phyloP scores from a whole-genome alignment of 2,113 vertebrate genomes.

The Regulus satrapa region DNA sequence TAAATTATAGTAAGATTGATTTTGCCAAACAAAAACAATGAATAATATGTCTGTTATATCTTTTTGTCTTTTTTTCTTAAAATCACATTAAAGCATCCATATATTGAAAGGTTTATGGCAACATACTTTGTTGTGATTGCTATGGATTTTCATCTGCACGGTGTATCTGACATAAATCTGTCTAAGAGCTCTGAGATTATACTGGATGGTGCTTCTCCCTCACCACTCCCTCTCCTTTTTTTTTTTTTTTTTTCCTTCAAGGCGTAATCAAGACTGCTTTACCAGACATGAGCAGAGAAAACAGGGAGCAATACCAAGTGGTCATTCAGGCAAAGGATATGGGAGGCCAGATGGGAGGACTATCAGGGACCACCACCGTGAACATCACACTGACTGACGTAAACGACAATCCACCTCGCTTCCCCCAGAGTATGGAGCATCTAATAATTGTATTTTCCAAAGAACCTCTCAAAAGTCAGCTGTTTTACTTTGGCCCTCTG shows the following conservation, averaged over 20 bases:
- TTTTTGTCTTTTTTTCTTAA: neutral
- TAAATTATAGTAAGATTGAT: neutral
- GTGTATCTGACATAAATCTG: neutral
- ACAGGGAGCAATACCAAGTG: slow-evolving; percentile 95
- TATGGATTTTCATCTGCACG: neutral
- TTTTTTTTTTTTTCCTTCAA: slow-evolving; percentile 45
- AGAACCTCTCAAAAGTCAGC: neutral
- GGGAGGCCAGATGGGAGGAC: slow-evolving; percentile 97
- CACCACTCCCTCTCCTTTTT: neutral
- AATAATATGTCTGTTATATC: neutral
- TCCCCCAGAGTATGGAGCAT: slow-evolving; percentile 86
- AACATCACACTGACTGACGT: slow-evolving; percentile 93
- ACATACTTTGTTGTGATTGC: neutral
- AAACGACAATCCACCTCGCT: slow-evolving; percentile 95
- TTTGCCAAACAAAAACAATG: neutral
- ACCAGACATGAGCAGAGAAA: slow-evolving; percentile 95
- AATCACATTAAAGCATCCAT: neutral
- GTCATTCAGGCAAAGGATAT: slow-evolving; percentile 99
- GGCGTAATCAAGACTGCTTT: slow-evolving; percentile 94
- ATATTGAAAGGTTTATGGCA: neutral
- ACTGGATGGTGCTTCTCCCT: neutral
- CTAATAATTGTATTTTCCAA: neutral
- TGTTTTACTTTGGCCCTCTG: neutral
- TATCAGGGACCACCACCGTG: slow-evolving; percentile 93
- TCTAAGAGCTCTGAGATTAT: neutral